Conservation (phyloP, 2,113 vertebrate species). For the Neolamprologus caudopunctatus region DNA sequence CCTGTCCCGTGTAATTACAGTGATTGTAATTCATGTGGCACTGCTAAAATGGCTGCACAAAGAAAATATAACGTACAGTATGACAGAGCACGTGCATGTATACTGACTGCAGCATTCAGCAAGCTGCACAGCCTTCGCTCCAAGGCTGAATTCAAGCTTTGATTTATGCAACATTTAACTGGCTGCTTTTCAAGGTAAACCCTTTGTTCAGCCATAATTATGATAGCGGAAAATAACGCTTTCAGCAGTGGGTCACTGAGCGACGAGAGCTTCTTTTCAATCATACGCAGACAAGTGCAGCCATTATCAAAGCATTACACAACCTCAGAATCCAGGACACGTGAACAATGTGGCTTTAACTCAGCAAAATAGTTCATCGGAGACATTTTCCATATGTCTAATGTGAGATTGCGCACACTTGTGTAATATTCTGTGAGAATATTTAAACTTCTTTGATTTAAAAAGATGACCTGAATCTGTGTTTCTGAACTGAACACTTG, state of each 20-base stretch:
- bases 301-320: slow-evolving; percentile 3
- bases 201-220: slow-evolving; percentile 5
- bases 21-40: background rate
- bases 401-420: background rate
- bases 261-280: background rate
- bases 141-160: background rate
- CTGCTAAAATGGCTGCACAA: background rate
- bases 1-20: background rate
- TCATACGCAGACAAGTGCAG: background rate
- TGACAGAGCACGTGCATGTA: background rate
- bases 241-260: background rate
- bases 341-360: background rate
- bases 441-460: background rate
- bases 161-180: background rate
- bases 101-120: background rate
- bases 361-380: background rate
- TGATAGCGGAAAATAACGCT: background rate
- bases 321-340: slow-evolving; percentile 4
- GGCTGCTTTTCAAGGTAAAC: background rate
- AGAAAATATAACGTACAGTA: background rate
- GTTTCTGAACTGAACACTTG: background rate
- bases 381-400: background rate
- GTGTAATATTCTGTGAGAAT: background rate
- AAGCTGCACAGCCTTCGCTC: background rate
- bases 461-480: background rate